These are phyloP conservation scores for Recurvirostra avosetta DNA, from an alignment of 2,113 vertebrate species.

Conservation along the genomic window DNA sequence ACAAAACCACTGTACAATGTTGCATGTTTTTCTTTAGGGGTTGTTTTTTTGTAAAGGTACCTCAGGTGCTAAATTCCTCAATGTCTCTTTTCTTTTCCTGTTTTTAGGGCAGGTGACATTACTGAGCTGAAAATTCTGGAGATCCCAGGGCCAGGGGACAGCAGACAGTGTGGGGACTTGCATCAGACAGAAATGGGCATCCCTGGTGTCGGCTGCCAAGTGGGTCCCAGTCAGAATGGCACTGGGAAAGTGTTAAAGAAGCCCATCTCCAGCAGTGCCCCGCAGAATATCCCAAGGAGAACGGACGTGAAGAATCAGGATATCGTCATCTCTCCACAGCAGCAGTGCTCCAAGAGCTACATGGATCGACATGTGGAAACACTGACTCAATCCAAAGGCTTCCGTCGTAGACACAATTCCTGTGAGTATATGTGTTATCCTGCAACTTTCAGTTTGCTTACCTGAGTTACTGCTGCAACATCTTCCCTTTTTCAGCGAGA, in stretches of 20 bases:
- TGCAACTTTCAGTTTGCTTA: not conserved
- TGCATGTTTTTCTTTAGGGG: not conserved
- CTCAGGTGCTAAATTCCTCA: not conserved
- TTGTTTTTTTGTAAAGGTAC: not conserved
- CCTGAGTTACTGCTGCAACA: too few relatives aligned
- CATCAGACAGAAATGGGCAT: conserved; percentile 54
- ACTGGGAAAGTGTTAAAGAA: conserved; percentile 71
- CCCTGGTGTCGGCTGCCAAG: conserved; percentile 59
- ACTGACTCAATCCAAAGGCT: conserved; percentile 84
- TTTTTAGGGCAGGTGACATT: conserved; percentile 92
- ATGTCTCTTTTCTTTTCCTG: not conserved
- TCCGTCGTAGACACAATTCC: conserved; percentile 93
- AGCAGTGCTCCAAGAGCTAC: conserved; percentile 90
- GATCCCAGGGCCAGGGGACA: conserved; percentile 74
- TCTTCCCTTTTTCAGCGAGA: not conserved
- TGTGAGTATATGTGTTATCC: conserved; percentile 77
- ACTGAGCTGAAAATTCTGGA: conserved; percentile 95
- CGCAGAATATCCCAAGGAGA: conserved; percentile 84
- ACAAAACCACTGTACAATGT: fast-evolving
- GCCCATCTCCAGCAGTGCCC: conserved; percentile 72
- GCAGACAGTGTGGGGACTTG: conserved; percentile 58
- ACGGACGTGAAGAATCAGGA: conserved; percentile 76
- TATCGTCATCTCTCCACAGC: conserved; percentile 76
- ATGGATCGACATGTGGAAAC: conserved; percentile 87
- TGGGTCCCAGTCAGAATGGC: conserved; percentile 75